Evolutionary conservation across 1,140 invertebrate species (phyloP).

Genomic region (Sitophilus oryzae): DNA sequence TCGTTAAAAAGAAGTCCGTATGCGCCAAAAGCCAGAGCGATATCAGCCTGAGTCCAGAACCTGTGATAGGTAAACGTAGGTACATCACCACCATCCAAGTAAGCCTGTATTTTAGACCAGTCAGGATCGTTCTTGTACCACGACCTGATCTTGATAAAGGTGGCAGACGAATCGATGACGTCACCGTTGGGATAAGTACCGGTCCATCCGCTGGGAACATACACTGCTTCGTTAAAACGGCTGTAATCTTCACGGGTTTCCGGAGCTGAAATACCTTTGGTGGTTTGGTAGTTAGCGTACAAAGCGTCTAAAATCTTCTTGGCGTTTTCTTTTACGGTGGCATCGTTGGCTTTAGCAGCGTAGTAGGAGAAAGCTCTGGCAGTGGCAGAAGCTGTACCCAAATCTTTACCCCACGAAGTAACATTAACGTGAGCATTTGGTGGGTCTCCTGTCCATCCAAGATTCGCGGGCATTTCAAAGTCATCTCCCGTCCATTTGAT

Average conservation of each 20-base stretch:
- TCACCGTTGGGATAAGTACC: constrained; percentile 24
- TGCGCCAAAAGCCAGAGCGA: constrained; percentile 22
- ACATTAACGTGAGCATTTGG: constrained; percentile 23
- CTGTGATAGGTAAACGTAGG: constrained; percentile 23
- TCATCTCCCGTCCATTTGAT: constrained; percentile 15
- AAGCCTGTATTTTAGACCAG: constrained; percentile 18
- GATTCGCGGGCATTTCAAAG: constrained; percentile 20
- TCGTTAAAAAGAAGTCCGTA: constrained; percentile 25
- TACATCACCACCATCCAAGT: constrained; percentile 18
- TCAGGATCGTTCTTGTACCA: constrained; percentile 23
- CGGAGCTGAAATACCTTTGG: constrained; percentile 11
- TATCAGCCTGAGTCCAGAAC: constrained; percentile 25
- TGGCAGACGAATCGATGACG: constrained; percentile 18
- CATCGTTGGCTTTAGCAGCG: constrained; percentile 18
- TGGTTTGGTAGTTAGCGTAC: constrained; percentile 11
- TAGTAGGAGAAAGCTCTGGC: constrained; percentile 23
- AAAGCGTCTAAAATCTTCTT: constrained; percentile 20
- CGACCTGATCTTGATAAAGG: constrained; percentile 20
- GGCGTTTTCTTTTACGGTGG: constrained; percentile 10
- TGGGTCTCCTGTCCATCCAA: constrained; percentile 19
- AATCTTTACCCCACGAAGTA: constrained; percentile 10
- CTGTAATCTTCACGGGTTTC: neutral
- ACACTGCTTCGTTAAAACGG: constrained; percentile 9
- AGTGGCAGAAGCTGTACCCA: constrained; percentile 22
- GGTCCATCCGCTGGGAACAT: constrained; percentile 22